phyloP scores from a whole-genome alignment of 1,140 invertebrate species.

The Hylyphantes graminicola region DNA sequence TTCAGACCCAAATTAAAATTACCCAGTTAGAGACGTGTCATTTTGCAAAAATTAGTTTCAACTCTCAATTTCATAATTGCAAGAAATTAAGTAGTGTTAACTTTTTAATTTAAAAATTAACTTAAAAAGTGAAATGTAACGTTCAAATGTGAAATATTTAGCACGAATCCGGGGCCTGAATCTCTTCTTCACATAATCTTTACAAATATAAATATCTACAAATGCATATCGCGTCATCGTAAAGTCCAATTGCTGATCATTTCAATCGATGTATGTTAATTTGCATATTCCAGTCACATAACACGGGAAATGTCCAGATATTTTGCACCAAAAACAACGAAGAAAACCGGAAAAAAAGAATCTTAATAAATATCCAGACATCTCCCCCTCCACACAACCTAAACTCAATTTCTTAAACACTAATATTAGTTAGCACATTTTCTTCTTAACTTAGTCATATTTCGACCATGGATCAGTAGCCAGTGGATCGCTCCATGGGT shows the following conservation, averaged over 20 bases:
- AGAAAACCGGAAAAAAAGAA: neutral
- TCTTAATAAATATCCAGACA: slow-evolving; percentile 49
- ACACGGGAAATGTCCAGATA: slow-evolving; percentile 28
- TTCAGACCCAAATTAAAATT: too few relatives aligned
- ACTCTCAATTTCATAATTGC: neutral
- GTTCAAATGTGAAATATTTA: neutral
- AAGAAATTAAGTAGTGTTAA: neutral
- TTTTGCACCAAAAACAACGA: neutral
- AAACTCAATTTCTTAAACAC: slow-evolving; percentile 14
- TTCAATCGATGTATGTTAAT: slow-evolving; percentile 47
- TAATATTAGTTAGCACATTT: slow-evolving; percentile 14
- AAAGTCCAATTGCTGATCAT: slow-evolving; percentile 13
- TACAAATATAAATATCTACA: slow-evolving; percentile 57
- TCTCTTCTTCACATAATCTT: slow-evolving; percentile 8
- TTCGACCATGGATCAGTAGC: slow-evolving; percentile 42
- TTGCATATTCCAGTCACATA: slow-evolving; percentile 6
- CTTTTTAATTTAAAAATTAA: too few relatives aligned
- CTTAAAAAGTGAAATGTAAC: too few relatives aligned
- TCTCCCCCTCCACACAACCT: slow-evolving; percentile 5
- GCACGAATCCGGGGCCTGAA: slow-evolving; percentile 14
- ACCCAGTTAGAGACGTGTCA: too few relatives aligned
- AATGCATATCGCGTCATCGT: slow-evolving; percentile 25
- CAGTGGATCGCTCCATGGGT: slow-evolving; percentile 37
- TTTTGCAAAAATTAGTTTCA: neutral
- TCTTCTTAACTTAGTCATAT: slow-evolving; percentile 17